Conservation (phyloP, 2,888 invertebrate species). For the Myopa testacea region DNA sequence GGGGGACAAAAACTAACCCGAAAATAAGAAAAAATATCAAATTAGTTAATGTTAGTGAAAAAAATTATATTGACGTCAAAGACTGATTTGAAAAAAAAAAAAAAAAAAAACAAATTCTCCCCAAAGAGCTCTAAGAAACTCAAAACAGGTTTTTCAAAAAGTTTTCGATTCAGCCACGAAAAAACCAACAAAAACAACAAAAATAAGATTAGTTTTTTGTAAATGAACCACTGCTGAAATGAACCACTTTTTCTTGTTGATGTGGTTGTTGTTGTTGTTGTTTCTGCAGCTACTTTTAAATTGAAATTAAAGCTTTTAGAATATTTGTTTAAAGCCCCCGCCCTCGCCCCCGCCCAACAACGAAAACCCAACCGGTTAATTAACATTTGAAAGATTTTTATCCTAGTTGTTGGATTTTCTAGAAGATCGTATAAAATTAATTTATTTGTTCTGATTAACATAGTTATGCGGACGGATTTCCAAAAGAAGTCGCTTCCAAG, state of each 20-base stretch:
- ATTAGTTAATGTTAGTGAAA: too few relatives aligned
- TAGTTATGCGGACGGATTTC: conserved; percentile 60
- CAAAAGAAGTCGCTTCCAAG: background rate
- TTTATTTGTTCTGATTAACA: conserved; percentile 52
- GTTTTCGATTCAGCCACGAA: too few relatives aligned
- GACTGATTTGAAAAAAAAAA: too few relatives aligned
- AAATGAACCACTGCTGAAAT: too few relatives aligned
- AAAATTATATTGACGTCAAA: too few relatives aligned
- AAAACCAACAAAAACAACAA: background rate
- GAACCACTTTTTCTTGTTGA: too few relatives aligned
- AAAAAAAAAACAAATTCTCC: too few relatives aligned
- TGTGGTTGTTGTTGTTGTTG: background rate
- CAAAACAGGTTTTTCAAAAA: too few relatives aligned
- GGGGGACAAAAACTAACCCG: too few relatives aligned
- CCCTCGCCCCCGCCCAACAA: background rate
- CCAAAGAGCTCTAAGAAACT: too few relatives aligned
- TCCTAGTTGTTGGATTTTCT: conserved; percentile 15
- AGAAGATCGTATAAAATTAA: background rate
- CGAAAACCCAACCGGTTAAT: conserved; percentile 40
- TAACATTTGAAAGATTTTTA: conserved; percentile 60
- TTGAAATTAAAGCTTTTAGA: background rate
- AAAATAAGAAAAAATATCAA: too few relatives aligned
- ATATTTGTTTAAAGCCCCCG: background rate
- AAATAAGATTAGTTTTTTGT: too few relatives aligned
- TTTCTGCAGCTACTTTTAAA: background rate